Evolutionary conservation across 1,140 invertebrate species (phyloP).

Genomic region (Achroia grisella): DNA sequence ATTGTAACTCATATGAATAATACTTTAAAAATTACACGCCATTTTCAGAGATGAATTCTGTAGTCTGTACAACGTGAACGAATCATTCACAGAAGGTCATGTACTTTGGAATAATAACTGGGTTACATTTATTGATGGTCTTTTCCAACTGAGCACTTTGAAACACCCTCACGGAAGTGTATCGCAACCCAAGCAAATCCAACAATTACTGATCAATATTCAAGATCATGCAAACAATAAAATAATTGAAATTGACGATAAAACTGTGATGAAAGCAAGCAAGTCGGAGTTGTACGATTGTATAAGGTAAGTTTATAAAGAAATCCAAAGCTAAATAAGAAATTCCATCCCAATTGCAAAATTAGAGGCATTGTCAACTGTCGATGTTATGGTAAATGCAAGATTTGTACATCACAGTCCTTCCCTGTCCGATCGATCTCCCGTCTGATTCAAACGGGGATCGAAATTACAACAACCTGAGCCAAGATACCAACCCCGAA

Average conservation of each 20-base stretch:
- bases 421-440: too few species aligned
- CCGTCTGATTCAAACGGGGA: too few species aligned
- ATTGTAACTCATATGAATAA: too few species aligned
- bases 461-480: too few species aligned
- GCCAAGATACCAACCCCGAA: too few species aligned
- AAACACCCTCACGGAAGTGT: slow-evolving; percentile 10
- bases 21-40: too few species aligned
- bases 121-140: slow-evolving; percentile 29
- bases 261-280: slow-evolving; percentile 11
- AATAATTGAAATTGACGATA: slow-evolving; percentile 4
- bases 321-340: too few species aligned
- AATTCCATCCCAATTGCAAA: too few species aligned
- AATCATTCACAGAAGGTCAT: slow-evolving; percentile 13
- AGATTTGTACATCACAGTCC: too few species aligned
- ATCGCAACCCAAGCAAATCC: slow-evolving; percentile 10
- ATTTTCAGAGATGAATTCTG: slow-evolving; percentile 26
- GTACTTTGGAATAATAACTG: slow-evolving; percentile 28
- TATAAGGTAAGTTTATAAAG: slow-evolving; percentile 9
- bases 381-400: too few species aligned
- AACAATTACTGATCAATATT: slow-evolving; percentile 16
- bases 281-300: slow-evolving; percentile 6
- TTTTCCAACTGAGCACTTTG: slow-evolving; percentile 29
- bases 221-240: background rate
- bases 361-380: too few species aligned
- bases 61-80: slow-evolving; percentile 16